Evolutionary conservation across 2,113 vertebrate species (phyloP), one percentile per base, ranked within the genome.

Genomic region (Tenrec ecaudatus): DNA sequence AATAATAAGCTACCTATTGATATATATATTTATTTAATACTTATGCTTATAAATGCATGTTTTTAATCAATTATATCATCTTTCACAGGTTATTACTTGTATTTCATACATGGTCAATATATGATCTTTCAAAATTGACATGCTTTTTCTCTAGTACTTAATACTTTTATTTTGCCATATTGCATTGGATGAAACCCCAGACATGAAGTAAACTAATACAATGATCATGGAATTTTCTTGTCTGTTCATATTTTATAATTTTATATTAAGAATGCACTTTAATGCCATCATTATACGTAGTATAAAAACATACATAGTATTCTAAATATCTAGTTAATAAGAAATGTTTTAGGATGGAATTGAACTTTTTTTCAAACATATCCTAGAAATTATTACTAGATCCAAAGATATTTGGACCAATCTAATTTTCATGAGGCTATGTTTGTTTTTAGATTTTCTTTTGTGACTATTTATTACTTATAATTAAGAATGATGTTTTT

Each of bases 311-410:
- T 53, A 53, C 9, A 53, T 53, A 10, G 6, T 53, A 53, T 53
- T 53, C 47, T 53, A 10, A 10, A 78, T 29, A 57, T 40, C 20
- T 20, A 47, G 7, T 80, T 69, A 76, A 68, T 40, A 38, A 40
- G 6, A 90, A 75, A 60, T 58, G 66, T 58, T 33, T 9, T 64
- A 33, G 2, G 33, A 64, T 82, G 10, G 3, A 64, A 81, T 43
- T 88, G 7, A 88, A 85, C 60, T 62, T 11, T 79, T 79, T 89
- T 47, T 29, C 12, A 95, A 68, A 75, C 66, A 16, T 77, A 86
- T 60, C 75, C 79, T 53, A 60, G 7, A 16, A n/a, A 79, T 8
- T 25, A 17, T 47, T 68, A 73, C 38, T 66, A 78, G 9, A 82
- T 92, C 2, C 78, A 31, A 81, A 53, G 82, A 77, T 10, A 62